Evolutionary conservation across 2,888 invertebrate species (phyloP), one percentile per base, ranked within the genome.

Genomic region (Cryptosula pallasiana): DNA sequence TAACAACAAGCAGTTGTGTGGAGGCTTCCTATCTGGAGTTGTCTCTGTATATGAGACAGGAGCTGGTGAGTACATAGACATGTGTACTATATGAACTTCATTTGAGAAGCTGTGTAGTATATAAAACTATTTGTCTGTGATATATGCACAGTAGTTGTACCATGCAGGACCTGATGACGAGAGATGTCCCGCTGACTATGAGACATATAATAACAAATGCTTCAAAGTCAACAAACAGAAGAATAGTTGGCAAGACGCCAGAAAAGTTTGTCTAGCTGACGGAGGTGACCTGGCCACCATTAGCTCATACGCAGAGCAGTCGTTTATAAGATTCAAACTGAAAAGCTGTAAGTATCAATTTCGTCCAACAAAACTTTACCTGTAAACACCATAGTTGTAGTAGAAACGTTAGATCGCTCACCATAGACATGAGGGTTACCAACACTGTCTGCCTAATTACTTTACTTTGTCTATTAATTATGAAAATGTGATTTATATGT

Each of bases 271-370:
- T 70, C 45, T 36, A 16, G 29, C 29, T 5, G 70, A 36, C 13
- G 70, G 70, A 3, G 70, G 70, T 36, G 70, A 70, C 29, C 25
- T 70, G 16, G 70, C 70, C 3, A 70, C 70, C 3, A 70, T 70
- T 3, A 70, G 36, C 45, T n/a, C 45, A 3, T 16, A 36, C 25
- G 70, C 70, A 27, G 70, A 70, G 9, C 70, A 70, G 55, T 16
- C 36, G 35, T 70, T 29, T 29, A 23, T 70, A 2, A 63, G 63
- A 63, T 29, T 5, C 27, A 27, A 63, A 32, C 27, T 63, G 34
- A 16, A 27, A 20, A 63, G n/a, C 13, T 34, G 63, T 63, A 23
- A 63, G 63, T 63, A 45, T 5, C 20, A 45, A n/a, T n/a, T n/a
- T n/a, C n/a, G n/a, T n/a, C n/a, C 20, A 45, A 45, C 45, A 45